A percentile compares a stretch with the other conserved stretches of the same genome.
Conservation (phyloP, 2,113 vertebrate genomes). For the Mus pahari region DNA sequence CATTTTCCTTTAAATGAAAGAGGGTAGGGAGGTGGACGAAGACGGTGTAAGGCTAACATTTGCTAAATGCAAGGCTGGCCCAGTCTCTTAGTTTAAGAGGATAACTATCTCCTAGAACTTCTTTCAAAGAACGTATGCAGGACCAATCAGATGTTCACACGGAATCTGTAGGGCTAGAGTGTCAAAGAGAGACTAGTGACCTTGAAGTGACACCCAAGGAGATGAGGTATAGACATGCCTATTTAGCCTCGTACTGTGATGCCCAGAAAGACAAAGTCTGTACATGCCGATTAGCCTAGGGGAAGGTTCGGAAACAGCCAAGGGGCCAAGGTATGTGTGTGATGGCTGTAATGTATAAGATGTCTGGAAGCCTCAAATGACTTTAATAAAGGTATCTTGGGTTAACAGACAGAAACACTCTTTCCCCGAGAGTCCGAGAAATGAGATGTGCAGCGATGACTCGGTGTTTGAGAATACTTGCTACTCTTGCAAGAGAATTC, state of each 20-base stretch:
- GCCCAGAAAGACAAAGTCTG: neutral
- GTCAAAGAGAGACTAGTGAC: neutral
- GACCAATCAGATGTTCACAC: neutral
- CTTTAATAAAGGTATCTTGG: conserved; percentile 36
- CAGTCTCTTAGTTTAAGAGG: neutral
- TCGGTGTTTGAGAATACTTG: neutral
- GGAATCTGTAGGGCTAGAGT: neutral
- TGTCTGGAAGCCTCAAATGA: conserved; percentile 6
- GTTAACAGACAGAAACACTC: conserved; percentile 46
- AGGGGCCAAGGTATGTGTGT: neutral
- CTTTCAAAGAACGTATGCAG: neutral
- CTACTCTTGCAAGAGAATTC: neutral
- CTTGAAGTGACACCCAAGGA: neutral
- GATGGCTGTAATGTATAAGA: neutral
- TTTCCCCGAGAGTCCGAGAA: neutral
- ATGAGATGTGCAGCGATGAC: neutral
- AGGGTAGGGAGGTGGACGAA: neutral
- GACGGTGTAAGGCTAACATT: neutral
- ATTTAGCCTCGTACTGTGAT: neutral
- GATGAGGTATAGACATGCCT: neutral
- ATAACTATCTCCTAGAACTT: neutral
- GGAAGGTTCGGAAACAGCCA: neutral
- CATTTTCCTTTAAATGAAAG: conserved; percentile 29
- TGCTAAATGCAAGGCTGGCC: neutral
- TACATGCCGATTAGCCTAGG: neutral